Conservation (phyloP, 2,888 invertebrate genomes). For the Watsonalla binaria region DNA sequence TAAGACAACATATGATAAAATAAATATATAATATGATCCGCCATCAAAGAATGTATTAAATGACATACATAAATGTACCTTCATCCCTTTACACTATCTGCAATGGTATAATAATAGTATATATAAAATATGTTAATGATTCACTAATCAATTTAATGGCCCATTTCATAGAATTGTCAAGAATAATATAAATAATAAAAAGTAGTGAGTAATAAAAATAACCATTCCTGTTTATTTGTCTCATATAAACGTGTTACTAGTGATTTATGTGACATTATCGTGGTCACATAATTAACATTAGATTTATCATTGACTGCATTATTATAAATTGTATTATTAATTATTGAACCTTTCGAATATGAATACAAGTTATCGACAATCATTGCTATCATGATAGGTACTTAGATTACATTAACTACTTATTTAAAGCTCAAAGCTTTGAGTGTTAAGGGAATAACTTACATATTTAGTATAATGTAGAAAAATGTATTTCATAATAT, state of each 20-base stretch:
- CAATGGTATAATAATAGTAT: too few relatives aligned
- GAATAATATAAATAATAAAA: constrained; percentile 1
- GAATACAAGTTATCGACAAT: too few relatives aligned
- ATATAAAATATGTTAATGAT: too few relatives aligned
- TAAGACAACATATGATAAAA: too few relatives aligned
- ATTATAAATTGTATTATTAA: neutral
- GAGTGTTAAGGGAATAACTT: too few relatives aligned
- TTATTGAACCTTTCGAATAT: too few relatives aligned
- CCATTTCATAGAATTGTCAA: neutral
- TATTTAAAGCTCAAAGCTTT: neutral
- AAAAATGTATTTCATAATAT: neutral
- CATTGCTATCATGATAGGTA: too few relatives aligned
- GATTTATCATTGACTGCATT: neutral
- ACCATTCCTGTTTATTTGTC: neutral
- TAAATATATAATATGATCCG: too few relatives aligned
- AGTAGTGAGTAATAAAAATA: constrained; percentile 1
- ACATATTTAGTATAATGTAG: too few relatives aligned
- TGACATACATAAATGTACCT: too few relatives aligned
- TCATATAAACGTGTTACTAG: neutral
- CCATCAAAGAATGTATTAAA: too few relatives aligned
- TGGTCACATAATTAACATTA: constrained; percentile 1
- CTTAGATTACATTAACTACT: neutral
- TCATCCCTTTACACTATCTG: too few relatives aligned
- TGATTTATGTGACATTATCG: constrained; percentile 1
- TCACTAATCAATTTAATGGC: neutral